These are phyloP conservation scores for Cryptotermes secundus DNA, from an alignment of 1,140 invertebrate species.

Conservation along the genomic window DNA sequence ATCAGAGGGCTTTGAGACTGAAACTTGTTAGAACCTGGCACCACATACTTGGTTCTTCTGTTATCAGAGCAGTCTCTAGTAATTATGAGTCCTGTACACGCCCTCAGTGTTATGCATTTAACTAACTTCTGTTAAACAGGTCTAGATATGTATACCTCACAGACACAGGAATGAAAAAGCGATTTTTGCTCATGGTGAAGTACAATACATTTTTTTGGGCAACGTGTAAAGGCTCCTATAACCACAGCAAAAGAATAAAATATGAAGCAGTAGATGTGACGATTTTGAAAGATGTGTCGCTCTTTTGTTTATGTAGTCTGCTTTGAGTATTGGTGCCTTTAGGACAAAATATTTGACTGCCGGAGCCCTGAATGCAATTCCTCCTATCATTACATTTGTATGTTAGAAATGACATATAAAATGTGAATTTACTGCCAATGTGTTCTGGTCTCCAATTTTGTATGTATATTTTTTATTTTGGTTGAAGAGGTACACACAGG, in stretches of 20 bases:
- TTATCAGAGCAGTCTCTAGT: not conserved
- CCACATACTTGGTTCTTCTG: not conserved
- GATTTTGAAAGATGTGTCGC: not conserved
- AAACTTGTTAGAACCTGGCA: not conserved
- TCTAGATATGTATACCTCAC: not conserved
- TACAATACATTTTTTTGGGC: not conserved
- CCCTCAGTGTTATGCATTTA: not conserved
- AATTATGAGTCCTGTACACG: not conserved
- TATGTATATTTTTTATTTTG: constrained; percentile 26
- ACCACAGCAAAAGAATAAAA: not conserved
- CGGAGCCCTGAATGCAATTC: constrained; percentile 3
- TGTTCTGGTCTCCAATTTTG: constrained; percentile 22
- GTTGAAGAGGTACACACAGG: constrained; percentile 27
- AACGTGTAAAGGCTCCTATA: not conserved
- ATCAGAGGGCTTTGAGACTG: not conserved
- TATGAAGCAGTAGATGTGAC: not conserved
- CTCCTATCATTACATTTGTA: not conserved
- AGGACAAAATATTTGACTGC: not conserved
- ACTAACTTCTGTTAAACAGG: not conserved
- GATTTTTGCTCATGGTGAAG: not conserved
- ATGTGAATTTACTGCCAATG: constrained; percentile 25
- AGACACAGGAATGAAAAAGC: not conserved
- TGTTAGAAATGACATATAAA: not conserved
- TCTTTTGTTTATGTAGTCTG: constrained; percentile 17
- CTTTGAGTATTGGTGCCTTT: constrained; percentile 4